These are phyloP conservation scores for Acropternis orthonyx DNA, from an alignment of 2,797 vertebrate genomes.

Conservation along the genomic window DNA sequence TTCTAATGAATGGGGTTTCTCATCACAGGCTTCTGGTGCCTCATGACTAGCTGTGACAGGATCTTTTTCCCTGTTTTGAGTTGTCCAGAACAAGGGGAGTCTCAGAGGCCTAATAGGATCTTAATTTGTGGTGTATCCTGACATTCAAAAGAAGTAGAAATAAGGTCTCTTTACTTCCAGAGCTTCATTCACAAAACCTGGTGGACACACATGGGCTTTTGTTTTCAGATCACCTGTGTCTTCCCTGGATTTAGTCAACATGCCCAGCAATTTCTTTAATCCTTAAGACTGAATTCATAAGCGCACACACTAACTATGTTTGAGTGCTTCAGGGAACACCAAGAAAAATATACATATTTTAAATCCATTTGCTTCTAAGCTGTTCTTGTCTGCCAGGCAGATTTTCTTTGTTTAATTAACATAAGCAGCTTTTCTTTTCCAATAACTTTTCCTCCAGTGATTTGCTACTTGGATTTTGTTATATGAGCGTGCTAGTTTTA, in stretches of 20 bases:
- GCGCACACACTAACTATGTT: neutral
- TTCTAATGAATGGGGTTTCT: neutral
- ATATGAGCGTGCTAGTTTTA: neutral
- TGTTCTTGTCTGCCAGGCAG: neutral
- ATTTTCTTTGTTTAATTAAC: conserved; percentile 45
- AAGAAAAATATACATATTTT: neutral
- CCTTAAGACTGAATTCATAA: neutral
- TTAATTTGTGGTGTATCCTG: neutral
- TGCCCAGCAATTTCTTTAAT: neutral
- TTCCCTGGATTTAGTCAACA: neutral
- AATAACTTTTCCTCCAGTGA: neutral
- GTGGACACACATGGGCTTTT: neutral
- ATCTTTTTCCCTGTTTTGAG: neutral
- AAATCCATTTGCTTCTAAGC: neutral
- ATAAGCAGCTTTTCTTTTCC: conserved; percentile 42
- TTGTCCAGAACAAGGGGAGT: neutral
- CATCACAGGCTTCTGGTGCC: neutral
- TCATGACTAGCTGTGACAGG: neutral
- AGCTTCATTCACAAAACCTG: neutral
- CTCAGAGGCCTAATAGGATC: neutral
- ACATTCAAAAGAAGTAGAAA: neutral
- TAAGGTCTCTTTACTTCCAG: neutral
- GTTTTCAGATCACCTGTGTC: neutral
- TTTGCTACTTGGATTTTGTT: neutral
- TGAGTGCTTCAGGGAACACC: neutral